A percentile compares a stretch with the other conserved stretches of the same genome.
phyloP scores from a whole-genome alignment of 2,888 invertebrate genomes.

The Caenorhabditis wallacei region DNA sequence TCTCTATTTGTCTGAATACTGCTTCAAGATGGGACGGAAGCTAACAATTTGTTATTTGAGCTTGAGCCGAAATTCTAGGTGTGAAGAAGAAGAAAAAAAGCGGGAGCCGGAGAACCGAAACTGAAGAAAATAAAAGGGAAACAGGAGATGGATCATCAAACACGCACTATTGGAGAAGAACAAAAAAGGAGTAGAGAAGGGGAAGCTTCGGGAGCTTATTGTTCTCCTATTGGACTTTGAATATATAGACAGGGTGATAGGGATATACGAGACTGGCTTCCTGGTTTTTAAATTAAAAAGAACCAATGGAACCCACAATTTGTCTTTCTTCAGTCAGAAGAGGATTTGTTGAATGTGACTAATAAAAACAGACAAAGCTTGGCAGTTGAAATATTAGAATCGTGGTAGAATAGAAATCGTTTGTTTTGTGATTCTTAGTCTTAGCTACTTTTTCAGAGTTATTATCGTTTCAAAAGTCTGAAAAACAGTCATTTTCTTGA shows the following conservation, averaged over 20 bases:
- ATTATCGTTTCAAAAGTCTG: background rate
- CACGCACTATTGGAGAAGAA: conserved; percentile 59
- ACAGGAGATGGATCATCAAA: conserved; percentile 54
- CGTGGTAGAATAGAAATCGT: conserved; percentile 2
- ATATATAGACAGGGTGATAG: conserved; percentile 8
- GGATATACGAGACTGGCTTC: conserved; percentile 1
- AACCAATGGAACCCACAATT: conserved; percentile 16
- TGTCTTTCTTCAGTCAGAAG: background rate
- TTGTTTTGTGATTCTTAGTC: background rate
- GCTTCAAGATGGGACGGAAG: conserved; percentile 31
- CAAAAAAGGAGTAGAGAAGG: conserved; percentile 22
- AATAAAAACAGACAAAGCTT: background rate
- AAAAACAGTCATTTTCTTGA: too few species aligned
- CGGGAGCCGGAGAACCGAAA: conserved; percentile 7
- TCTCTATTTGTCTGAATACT: conserved; percentile 25
- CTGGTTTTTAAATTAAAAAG: background rate
- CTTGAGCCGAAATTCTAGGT: conserved; percentile 52
- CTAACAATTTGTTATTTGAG: conserved; percentile 46
- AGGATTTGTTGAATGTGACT: background rate
- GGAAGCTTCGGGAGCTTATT: conserved; percentile 13
- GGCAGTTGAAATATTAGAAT: conserved; percentile 16
- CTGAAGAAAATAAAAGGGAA: conserved; percentile 32
- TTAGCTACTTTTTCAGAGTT: background rate
- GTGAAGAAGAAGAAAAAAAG: conserved; percentile 39
- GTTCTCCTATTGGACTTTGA: conserved; percentile 25